Base-by-base conservation (phyloP, 1,140 invertebrate genomes). In the Eumaeus atala region DNA sequence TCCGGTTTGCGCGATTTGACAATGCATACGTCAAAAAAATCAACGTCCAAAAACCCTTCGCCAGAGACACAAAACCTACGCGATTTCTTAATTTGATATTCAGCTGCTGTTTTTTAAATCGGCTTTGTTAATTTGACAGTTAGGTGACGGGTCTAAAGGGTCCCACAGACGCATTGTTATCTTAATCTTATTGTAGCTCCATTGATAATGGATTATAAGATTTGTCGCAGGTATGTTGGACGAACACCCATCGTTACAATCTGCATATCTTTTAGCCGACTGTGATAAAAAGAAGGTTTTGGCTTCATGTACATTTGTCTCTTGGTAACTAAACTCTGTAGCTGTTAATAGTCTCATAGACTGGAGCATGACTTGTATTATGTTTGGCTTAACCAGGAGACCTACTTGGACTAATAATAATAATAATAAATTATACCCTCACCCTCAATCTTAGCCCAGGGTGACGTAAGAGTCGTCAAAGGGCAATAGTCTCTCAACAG, bases 91-190 rank as follows among this genome's bases (percentile, higher is more conserved):
- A 74, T 73, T 69, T 70, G 73, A 73, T 66, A 72, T 68, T 73
- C 74, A 79, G 73, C 74, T 77, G 76, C 64, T 66, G 53, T 72
- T 67, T 60, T 48, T 50, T 47, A 60, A 67, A 73, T 71, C 59
- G 59, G 61, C 66, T 73, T 79, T 78, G 70, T 74, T 72, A 79
- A 79, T 72, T 63, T 80, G 79, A 83, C 77, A 72, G 72, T 64
- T 70, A 59, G 72, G 62, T 77, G 73, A 75, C 69, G 73, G 61
- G 59, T 61, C 49, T 36, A 68, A 65, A 73, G 48, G 69, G 74
- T 67, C 56, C 49, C 48, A 42, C 54, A 51, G 58, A 53, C 54
- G 56, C 56, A 67, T 70, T 75, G 71, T 80, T 75, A 67, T 59
- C 59, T 62, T 70, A 68, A 70, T 73, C 61, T 67, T 34, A 34